Percentiles rank a stretch among this genome's conserved stretches.
These are phyloP conservation scores for Scomber scombrus DNA, from an alignment of 2,113 vertebrate genomes.

Conservation along the genomic window DNA sequence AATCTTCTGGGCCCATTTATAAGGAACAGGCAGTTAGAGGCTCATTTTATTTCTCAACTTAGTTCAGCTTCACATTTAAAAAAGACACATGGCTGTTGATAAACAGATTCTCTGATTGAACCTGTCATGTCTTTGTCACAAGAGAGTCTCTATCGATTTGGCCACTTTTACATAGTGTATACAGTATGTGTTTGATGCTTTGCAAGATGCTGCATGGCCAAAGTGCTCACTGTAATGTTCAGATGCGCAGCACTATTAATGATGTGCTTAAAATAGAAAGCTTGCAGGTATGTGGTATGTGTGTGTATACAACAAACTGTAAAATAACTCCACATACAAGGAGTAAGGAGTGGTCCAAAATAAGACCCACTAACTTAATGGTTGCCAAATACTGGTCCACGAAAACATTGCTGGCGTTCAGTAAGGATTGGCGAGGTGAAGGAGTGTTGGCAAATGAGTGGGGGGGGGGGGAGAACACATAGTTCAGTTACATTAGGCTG, in stretches of 20 bases:
- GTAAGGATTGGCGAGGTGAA: too few relatives aligned
- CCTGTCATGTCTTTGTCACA: conserved; percentile 46
- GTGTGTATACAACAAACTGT: not conserved
- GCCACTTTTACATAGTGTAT: conserved; percentile 18
- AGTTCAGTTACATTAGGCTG: too few relatives aligned
- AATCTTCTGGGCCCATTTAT: too few relatives aligned
- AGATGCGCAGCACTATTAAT: conserved; percentile 7
- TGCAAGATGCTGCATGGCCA: not conserved
- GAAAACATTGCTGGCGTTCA: too few relatives aligned
- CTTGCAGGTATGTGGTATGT: not conserved
- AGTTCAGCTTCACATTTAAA: too few relatives aligned
- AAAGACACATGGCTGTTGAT: conserved; percentile 11
- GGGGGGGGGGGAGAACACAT: too few relatives aligned
- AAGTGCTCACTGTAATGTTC: conserved; percentile 29
- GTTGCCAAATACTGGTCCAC: too few relatives aligned
- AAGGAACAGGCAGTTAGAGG: too few relatives aligned
- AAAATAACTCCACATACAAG: not conserved
- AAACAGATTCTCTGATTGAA: conserved; percentile 24
- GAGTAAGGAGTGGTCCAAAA: not conserved
- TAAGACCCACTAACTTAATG: not conserved
- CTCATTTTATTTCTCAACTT: too few relatives aligned
- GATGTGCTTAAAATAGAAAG: conserved; percentile 10
- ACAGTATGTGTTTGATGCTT: conserved; percentile 33
- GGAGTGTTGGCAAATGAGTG: too few relatives aligned
- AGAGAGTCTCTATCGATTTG: conserved; percentile 28